phyloP scores from a whole-genome alignment of 1,140 invertebrate genomes.

The Cylas formicarius region DNA sequence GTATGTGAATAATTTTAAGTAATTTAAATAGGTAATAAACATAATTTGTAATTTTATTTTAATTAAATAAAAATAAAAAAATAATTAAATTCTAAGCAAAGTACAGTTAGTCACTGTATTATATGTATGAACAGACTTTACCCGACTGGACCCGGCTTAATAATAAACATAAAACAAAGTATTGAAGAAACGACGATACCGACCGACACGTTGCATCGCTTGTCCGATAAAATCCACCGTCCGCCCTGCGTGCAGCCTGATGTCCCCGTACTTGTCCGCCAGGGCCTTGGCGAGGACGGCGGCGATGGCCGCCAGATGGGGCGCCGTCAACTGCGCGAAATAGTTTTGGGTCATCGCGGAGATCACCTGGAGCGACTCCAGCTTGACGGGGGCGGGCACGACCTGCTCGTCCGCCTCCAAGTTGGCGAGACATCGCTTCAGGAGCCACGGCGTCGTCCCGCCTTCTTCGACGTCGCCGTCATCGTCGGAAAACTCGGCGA shows the following conservation, averaged over 20 bases:
- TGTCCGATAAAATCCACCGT: constrained; percentile 57
- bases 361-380: constrained; percentile 72
- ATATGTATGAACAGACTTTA: no score
- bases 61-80: no score
- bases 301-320: constrained; percentile 50
- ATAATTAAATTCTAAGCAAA: no score
- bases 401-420: constrained; percentile 37
- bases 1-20: no score
- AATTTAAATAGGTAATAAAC: no score
- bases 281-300: constrained; percentile 50
- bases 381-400: constrained; percentile 54
- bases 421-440: constrained; percentile 50
- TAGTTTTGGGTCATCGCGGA: constrained; percentile 61
- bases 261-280: constrained; percentile 49
- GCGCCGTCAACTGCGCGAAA: constrained; percentile 48
- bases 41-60: no score
- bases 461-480: constrained; percentile 22
- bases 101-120: background rate
- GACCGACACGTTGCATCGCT: constrained; percentile 40
- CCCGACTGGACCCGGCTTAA: no score
- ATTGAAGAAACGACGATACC: no score
- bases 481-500: constrained; percentile 29
- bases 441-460: constrained; percentile 44
- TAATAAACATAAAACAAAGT: no score
- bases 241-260: constrained; percentile 55